Percentiles rank a stretch among this genome's conserved stretches.
Evolutionary conservation across 2,888 invertebrate genomes (phyloP).

Genomic region (Merodon equestris): DNA sequence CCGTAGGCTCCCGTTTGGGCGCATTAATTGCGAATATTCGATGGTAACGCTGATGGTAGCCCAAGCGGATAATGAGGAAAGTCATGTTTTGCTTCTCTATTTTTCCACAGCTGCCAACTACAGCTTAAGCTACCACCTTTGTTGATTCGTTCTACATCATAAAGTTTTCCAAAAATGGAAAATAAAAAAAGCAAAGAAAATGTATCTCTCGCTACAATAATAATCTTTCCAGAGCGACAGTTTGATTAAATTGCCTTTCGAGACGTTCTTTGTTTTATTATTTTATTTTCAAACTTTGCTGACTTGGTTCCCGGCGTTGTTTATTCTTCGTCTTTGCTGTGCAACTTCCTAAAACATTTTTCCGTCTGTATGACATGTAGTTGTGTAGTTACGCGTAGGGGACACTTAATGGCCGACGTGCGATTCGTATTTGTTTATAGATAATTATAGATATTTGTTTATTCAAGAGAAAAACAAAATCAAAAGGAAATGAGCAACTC

Average conservation of each 20-base stretch:
- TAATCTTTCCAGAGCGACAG: conserved; percentile 50
- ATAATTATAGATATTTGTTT: conserved; percentile 14
- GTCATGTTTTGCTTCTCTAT: conserved; percentile 3
- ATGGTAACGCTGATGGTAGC: conserved; percentile 52
- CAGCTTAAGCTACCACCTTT: no score
- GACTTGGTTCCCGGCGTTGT: not conserved
- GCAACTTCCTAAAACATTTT: not conserved
- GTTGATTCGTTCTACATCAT: conserved; percentile 62
- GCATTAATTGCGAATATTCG: conserved; percentile 65
- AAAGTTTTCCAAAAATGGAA: conserved; percentile 55
- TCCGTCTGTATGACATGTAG: no score
- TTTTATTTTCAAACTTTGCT: no score
- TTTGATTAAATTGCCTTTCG: conserved; percentile 52
- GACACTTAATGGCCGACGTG: conserved; percentile 45
- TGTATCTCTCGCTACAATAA: conserved; percentile 44
- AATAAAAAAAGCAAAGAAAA: conserved; percentile 14
- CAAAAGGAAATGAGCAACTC: no score
- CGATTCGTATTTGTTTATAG: conserved; percentile 41
- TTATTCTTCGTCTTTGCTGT: not conserved
- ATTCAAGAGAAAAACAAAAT: conserved; percentile 2
- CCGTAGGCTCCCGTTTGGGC: conserved; percentile 36
- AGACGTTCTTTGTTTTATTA: conserved; percentile 35
- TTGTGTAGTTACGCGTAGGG: no score
- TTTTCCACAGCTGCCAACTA: conserved; percentile 1
- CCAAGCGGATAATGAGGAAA: conserved; percentile 64